phyloP scores from a whole-genome alignment of 2,113 vertebrate species.

The Ptyas mucosa region DNA sequence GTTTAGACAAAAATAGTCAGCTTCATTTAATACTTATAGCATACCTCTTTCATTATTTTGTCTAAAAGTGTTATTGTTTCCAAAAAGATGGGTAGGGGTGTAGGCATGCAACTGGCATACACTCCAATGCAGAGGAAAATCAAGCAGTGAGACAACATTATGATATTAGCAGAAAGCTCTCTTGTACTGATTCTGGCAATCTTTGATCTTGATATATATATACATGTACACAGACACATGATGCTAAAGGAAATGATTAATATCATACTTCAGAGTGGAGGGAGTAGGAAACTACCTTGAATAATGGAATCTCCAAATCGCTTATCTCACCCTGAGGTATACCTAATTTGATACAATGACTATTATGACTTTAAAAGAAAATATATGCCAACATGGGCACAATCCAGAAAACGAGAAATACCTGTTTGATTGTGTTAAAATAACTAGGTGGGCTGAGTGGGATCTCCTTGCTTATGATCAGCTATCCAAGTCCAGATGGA shows the following conservation, averaged over 20 bases:
- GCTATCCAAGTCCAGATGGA: background rate
- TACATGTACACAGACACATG: background rate
- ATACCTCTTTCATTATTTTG: background rate
- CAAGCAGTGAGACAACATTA: constrained; percentile 4
- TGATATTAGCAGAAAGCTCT: background rate
- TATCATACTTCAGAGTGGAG: constrained; percentile 21
- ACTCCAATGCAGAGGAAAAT: constrained; percentile 8
- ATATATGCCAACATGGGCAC: constrained; percentile 5
- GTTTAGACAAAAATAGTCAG: background rate
- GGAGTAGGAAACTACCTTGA: constrained; percentile 17
- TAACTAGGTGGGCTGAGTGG: background rate
- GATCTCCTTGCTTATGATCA: background rate
- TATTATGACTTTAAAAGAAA: background rate
- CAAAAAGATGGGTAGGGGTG: rapidly evolving
- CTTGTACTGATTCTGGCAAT: background rate
- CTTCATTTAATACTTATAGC: background rate
- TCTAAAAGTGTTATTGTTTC: rapidly evolving
- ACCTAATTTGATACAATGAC: background rate
- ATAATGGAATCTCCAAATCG: constrained; percentile 27
- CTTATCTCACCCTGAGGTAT: constrained; percentile 15
- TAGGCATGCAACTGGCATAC: background rate
- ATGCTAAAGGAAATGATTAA: constrained; percentile 42
- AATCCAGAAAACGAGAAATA: background rate
- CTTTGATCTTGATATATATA: constrained; percentile 19
- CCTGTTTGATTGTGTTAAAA: background rate